These are phyloP conservation scores for Campoplex capitator DNA, from an alignment of 2,888 invertebrate genomes.

Conservation along the genomic window DNA sequence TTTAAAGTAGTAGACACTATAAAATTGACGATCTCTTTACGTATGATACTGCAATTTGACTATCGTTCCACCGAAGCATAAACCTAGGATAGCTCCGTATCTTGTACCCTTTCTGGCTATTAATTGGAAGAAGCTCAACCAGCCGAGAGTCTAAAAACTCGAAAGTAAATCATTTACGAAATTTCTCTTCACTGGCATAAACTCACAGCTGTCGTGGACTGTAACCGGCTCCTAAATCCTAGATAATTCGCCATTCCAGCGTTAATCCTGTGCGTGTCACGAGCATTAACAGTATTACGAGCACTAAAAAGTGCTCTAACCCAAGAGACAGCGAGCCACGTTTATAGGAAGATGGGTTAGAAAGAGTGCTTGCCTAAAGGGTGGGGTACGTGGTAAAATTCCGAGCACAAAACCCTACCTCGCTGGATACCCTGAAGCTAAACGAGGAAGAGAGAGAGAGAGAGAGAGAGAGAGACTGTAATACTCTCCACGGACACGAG, in stretches of 20 bases:
- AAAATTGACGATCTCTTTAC: slow-evolving; percentile 20
- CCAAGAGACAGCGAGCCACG: slow-evolving; percentile 54
- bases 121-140: slow-evolving; percentile 51
- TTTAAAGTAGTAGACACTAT: background rate
- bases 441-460: background rate
- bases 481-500: slow-evolving; percentile 34
- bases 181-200: slow-evolving; percentile 43
- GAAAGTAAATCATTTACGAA: background rate
- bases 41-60: slow-evolving; percentile 17
- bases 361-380: slow-evolving; percentile 23
- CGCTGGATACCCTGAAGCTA: slow-evolving; percentile 1
- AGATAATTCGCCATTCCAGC: slow-evolving; percentile 73
- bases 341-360: slow-evolving; percentile 23
- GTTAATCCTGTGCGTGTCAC: slow-evolving; percentile 75
- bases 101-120: slow-evolving; percentile 17
- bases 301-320: slow-evolving; percentile 68
- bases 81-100: background rate
- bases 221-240: slow-evolving; percentile 68
- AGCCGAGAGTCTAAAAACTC: slow-evolving; percentile 19
- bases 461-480: background rate
- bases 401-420: slow-evolving; percentile 23
- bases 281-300: slow-evolving; percentile 75
- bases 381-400: slow-evolving; percentile 29
- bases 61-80: slow-evolving; percentile 36
- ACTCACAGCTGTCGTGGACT: slow-evolving; percentile 59